Evolutionary conservation across 2,797 vertebrate species (phyloP).

Genomic region (Hippocampus kuda): DNA sequence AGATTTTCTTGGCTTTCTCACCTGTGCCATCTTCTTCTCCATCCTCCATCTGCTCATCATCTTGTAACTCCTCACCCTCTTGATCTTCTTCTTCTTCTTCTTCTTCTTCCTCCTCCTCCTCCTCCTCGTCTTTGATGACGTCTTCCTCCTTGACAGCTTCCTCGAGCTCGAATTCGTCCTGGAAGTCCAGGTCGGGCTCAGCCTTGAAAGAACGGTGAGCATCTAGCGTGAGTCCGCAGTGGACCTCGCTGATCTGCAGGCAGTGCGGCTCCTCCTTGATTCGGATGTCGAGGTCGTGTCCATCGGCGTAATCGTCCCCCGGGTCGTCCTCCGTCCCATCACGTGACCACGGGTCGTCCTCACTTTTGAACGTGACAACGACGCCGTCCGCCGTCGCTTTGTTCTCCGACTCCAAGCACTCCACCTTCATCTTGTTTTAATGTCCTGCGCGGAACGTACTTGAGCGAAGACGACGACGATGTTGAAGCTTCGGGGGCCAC

Average conservation of each 20-base stretch:
- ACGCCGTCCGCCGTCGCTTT: constrained; percentile 16
- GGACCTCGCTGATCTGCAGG: constrained; percentile 39
- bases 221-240: constrained; percentile 22
- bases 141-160: constrained; percentile 48
- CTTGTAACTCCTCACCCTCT: constrained; percentile 35
- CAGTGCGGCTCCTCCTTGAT: constrained; percentile 57
- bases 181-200: constrained; percentile 38
- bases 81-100: constrained; percentile 23
- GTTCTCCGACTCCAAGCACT: constrained; percentile 17
- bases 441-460: constrained; percentile 9
- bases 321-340: constrained; percentile 7
- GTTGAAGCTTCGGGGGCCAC: constrained; percentile 11
- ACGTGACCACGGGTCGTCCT: constrained; percentile 14
- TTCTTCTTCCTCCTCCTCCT: constrained; percentile 29
- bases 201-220: constrained; percentile 27
- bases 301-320: constrained; percentile 13
- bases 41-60: constrained; percentile 9
- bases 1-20: constrained; percentile 13
- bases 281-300: constrained; percentile 22
- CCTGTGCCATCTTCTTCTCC: constrained; percentile 34
- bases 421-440: constrained; percentile 38
- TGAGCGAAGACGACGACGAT: neutral
- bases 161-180: constrained; percentile 16
- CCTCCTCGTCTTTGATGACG: constrained; percentile 27
- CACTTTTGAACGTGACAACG: constrained; percentile 21